These are phyloP conservation scores for Malacoraja senta DNA, from an alignment of 2,797 vertebrate species.

Conservation along the genomic window DNA sequence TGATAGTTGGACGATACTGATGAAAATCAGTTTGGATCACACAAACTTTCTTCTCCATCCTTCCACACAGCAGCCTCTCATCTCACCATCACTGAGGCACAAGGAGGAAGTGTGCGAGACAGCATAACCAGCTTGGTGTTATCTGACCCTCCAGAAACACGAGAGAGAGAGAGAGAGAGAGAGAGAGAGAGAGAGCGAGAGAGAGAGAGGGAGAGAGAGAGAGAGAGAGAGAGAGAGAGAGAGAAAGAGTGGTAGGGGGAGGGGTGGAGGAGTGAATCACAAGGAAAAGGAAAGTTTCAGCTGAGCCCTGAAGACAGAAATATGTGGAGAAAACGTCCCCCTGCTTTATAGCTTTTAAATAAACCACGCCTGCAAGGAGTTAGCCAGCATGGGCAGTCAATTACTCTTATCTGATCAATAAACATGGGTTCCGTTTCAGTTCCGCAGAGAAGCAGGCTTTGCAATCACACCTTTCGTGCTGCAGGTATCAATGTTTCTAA, in stretches of 20 bases:
- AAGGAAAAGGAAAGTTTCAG: constrained; percentile 42
- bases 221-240: background rate
- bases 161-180: background rate
- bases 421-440: background rate
- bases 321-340: background rate
- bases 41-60: constrained; percentile 74
- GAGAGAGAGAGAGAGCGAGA: background rate
- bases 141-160: constrained; percentile 58
- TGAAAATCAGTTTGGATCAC: constrained; percentile 74
- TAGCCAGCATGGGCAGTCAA: background rate
- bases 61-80: constrained; percentile 55
- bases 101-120: constrained; percentile 50
- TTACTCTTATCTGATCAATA: constrained; percentile 25
- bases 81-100: constrained; percentile 55
- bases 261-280: constrained; percentile 47
- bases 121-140: constrained; percentile 49
- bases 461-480: background rate
- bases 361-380: constrained; percentile 23
- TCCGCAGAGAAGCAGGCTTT: background rate
- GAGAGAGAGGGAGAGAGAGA: background rate
- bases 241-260: background rate
- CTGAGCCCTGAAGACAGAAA: background rate
- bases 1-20: constrained; percentile 61
- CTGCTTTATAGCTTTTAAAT: constrained; percentile 4
- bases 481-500: background rate